Percentiles rank a stretch among this genome's conserved stretches.
Evolutionary conservation across 2,113 vertebrate genomes (phyloP).

Genomic region (Laticauda laticaudata): DNA sequence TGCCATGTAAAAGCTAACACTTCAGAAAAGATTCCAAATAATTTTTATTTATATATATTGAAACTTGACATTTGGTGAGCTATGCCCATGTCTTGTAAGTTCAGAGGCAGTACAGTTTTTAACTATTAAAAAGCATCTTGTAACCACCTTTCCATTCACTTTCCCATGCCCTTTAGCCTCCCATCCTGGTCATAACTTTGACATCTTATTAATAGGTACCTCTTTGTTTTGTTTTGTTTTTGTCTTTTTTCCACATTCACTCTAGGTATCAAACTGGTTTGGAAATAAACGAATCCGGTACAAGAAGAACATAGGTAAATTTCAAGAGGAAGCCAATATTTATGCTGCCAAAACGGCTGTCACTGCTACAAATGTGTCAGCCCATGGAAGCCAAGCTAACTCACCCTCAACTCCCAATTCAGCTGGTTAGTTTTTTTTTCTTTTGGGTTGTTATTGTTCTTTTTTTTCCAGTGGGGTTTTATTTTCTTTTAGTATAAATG

Average conservation of each 20-base stretch:
- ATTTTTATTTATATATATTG: not conserved
- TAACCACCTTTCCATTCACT: slow-evolving; percentile 18
- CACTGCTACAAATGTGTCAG: slow-evolving; percentile 93
- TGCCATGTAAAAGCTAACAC: not conserved
- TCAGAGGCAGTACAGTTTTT: not conserved
- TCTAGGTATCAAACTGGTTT: slow-evolving; percentile 99
- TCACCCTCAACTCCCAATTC: slow-evolving; percentile 99
- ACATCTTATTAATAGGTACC: not conserved
- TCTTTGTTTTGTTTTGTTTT: slow-evolving; percentile 53
- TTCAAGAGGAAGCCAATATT: slow-evolving; percentile 99
- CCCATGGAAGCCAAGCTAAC: slow-evolving; percentile 99
- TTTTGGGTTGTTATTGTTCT: slow-evolving; percentile 59
- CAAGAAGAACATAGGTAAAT: slow-evolving; percentile 99
- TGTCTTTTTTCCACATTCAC: slow-evolving; percentile 56
- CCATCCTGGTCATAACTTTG: not conserved
- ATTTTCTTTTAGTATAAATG: slow-evolving; percentile 2
- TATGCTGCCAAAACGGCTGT: slow-evolving; percentile 99
- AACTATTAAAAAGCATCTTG: not conserved
- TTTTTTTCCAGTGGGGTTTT: slow-evolving; percentile 28
- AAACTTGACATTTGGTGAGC: not conserved
- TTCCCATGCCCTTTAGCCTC: not conserved
- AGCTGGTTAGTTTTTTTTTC: slow-evolving; percentile 87
- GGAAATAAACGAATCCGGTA: slow-evolving; percentile 99
- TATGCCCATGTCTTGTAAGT: not conserved
- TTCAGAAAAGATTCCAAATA: not conserved